Evolutionary conservation across 2,888 invertebrate species (phyloP), one percentile per base, ranked within the genome.

Genomic region (Xanthostigma xanthostigma): DNA sequence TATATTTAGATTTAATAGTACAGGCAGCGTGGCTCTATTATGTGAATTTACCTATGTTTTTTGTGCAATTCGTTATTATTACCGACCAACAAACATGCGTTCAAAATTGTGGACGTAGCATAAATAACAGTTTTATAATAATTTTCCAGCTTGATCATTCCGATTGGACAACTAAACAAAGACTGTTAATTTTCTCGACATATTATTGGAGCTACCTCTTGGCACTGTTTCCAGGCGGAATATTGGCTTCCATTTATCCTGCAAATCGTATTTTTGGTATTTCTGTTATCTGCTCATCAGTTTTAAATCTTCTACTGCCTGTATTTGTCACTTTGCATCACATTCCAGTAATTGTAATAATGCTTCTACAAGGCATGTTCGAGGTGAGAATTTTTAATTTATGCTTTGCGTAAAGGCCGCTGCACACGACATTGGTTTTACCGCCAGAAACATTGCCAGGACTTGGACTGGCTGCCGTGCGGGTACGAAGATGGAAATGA

Each of bases 161-260:
- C 65, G 83, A 89, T 62, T 95, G 92, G 92, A 84, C 87, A 3
- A 78, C 88, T 79, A 40, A 84, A 82, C 27, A 79, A 37, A 80
- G 84, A 58, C 83, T 86, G 50, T 82, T 84, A 11, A 86, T 97
- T 57, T 96, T 96, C 66, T 91, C 94, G 33, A 94, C 96, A 1
- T 97, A 97, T 68, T 98, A 98, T 69, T 94, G 93, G 81, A 97
- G 97, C 33, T 98, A 98, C 67, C 78, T 98, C 54, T 76, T 98
- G 56, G 98, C 98, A 12, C 98, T 98, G 73, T 87, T 98, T 48
- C 98, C 98, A 10, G 98, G 97, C 44, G 98, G 98, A 44, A 94
- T 95, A 67, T 75, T 98, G 54, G 97, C 97, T 11, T 93, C 96
- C 27, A 87, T 90, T 69, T 92, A 93, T 67, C 94, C 97, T 17